Evolutionary conservation across 2,113 vertebrate genomes (phyloP), one percentile per base, ranked within the genome.

Genomic region (Capreolus pygargus): DNA sequence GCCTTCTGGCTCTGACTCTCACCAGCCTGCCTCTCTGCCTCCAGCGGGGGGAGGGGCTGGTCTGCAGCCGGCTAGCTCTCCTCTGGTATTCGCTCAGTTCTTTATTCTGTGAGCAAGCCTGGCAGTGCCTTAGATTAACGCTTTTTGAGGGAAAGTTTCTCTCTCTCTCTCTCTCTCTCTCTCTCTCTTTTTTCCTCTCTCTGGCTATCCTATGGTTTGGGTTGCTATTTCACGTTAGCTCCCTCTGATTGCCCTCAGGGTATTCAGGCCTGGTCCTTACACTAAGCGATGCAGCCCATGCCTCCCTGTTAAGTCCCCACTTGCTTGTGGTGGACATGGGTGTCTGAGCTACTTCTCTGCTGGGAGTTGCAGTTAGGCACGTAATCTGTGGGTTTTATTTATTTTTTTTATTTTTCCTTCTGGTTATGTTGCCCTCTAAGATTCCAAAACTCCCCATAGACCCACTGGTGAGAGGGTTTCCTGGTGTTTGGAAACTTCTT

Each of bases 1-100:
- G 64, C 9, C 9, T 11, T 36, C 2, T 1, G 1, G 17, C n/a
- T 21, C n/a, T 70, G 64, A n/a, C 64, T 36, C 8, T 67, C 0
- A 0, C 64, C n/a, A n/a, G 16, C n/a, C n/a, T 70, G 17, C 64
- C 4, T 70, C 64, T 17, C 64, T 70, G 17, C n/a, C 19, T 70
- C 9, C 17, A 10, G n/a, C 1, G 2, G 4, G 17, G 47, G 12
- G 12, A 50, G 13, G 47, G 3, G 13, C 12, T 50, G 47, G 47
- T 50, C 47, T 50, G 47, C 12, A 50, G 47, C 47, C 13, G 47
- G n/a, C n/a, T 70, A 6, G 9, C 64, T 70, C 17, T 67, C 64
- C 64, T 36, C 17, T 70, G 4, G n/a, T 70, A 12, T 36, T 70
- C 0, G 4, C n/a, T 70, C 64, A 36, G 64, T 70, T 17, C n/a